These are phyloP conservation scores for Bombyx huttoni DNA, from an alignment of 2,888 invertebrate species.

Conservation along the genomic window DNA sequence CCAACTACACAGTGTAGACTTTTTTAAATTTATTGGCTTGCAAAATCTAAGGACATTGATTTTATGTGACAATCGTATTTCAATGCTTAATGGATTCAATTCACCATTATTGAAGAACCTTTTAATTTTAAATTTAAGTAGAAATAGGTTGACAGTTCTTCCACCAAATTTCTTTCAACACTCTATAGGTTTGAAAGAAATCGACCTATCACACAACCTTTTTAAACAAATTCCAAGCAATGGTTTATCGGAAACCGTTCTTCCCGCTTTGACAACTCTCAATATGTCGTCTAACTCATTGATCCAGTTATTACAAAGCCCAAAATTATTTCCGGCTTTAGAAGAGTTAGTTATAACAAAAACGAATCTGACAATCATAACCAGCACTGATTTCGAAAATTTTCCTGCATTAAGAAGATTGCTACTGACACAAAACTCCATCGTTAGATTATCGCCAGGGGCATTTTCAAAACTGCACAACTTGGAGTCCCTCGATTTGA, in stretches of 20 bases:
- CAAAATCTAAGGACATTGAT: conserved; percentile 82
- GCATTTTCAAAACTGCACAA: conserved; percentile 85
- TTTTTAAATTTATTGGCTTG: conserved; percentile 82
- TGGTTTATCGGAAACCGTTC: conserved; percentile 80
- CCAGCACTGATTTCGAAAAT: conserved; percentile 87
- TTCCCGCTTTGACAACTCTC: conserved; percentile 80
- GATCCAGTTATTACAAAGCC: conserved; percentile 79
- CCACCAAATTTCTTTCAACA: conserved; percentile 87
- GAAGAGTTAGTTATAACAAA: conserved; percentile 85
- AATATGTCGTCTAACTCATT: conserved; percentile 89
- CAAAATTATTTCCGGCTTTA: conserved; percentile 82
- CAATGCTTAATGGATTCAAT: conserved; percentile 82
- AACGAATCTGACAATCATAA: conserved; percentile 86
- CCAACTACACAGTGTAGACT: conserved; percentile 78
- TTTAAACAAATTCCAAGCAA: conserved; percentile 85
- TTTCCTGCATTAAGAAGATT: conserved; percentile 85
- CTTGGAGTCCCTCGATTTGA: conserved; percentile 84
- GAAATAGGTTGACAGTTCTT: conserved; percentile 80
- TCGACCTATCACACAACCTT: conserved; percentile 84
- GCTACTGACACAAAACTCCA: conserved; percentile 80
- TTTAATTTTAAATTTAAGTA: conserved; percentile 81
- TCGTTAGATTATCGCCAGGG: conserved; percentile 85
- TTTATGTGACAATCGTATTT: conserved; percentile 81
- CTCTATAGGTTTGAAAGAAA: conserved; percentile 78
- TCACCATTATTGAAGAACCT: conserved; percentile 82